Percentiles rank a stretch among this genome's conserved stretches.
Evolutionary conservation across 2,888 invertebrate species (phyloP).

Genomic region (Rosalia funebris): DNA sequence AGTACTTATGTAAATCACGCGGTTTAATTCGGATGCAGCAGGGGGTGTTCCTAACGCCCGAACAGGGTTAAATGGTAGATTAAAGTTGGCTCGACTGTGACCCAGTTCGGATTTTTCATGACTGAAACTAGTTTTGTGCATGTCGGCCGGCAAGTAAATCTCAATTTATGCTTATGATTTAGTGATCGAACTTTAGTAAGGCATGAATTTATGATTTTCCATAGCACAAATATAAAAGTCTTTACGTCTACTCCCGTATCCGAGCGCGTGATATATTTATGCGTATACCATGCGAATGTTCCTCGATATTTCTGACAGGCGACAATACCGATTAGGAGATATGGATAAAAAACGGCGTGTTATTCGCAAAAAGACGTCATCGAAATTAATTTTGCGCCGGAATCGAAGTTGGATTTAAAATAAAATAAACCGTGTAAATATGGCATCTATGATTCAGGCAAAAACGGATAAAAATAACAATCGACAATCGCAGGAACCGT

Average conservation of each 20-base stretch:
- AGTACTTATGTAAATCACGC: constrained; percentile 11
- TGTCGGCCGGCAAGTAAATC: constrained; percentile 30
- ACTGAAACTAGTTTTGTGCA: constrained; percentile 10
- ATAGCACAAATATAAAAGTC: constrained; percentile 12
- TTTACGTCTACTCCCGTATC: background rate
- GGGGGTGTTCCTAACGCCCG: background rate
- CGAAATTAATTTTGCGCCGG: too few species aligned
- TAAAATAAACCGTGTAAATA: too few species aligned
- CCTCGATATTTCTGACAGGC: too few species aligned
- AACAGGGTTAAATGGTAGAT: constrained; percentile 4
- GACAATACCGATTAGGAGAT: too few species aligned
- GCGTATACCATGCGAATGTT: too few species aligned
- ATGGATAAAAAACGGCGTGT: too few species aligned
- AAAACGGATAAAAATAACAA: too few species aligned
- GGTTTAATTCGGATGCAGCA: constrained; percentile 15
- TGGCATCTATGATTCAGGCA: too few species aligned
- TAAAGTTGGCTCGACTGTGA: constrained; percentile 15
- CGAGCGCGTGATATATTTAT: background rate
- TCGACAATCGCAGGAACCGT: too few species aligned
- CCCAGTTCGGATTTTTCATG: constrained; percentile 20
- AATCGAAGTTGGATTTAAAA: too few species aligned
- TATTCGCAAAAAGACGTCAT: too few species aligned
- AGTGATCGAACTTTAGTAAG: constrained; percentile 28
- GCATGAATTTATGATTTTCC: constrained; percentile 13
- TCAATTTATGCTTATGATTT: constrained; percentile 38